Percentiles rank a stretch among this genome's conserved stretches.
These are phyloP conservation scores for Amblyornis subalaris DNA, from an alignment of 2,113 vertebrate genomes.

Conservation along the genomic window DNA sequence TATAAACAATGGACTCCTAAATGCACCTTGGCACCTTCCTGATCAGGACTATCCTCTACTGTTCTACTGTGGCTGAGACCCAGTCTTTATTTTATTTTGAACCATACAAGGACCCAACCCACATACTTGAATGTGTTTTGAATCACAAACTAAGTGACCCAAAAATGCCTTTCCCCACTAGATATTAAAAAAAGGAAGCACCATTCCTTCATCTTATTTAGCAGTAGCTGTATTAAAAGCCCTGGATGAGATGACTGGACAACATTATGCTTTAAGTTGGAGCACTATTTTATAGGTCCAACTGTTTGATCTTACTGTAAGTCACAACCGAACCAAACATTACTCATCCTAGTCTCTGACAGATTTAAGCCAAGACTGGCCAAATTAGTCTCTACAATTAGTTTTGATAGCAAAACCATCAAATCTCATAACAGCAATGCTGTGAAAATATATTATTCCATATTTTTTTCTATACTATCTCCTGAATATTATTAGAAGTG, in stretches of 20 bases:
- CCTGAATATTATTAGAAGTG: not conserved
- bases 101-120: not conserved
- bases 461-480: not conserved
- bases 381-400: not conserved
- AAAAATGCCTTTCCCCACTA: not conserved
- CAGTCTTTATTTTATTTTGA: not conserved
- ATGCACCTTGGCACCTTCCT: not conserved
- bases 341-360: not conserved
- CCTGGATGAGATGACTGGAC: not conserved
- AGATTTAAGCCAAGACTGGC: not conserved
- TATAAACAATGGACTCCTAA: constrained; percentile 10
- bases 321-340: not conserved
- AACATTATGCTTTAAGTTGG: fast-evolving
- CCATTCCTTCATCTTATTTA: not conserved
- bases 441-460: not conserved
- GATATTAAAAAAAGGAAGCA: not conserved
- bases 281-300: not conserved
- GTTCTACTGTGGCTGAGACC: not conserved
- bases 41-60: not conserved
- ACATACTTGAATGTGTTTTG: not conserved
- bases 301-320: not conserved
- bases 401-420: not conserved
- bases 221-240: not conserved
- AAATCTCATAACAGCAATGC: not conserved
- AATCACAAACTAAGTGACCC: not conserved